Evolutionary conservation across 2,797 vertebrate genomes (phyloP), one percentile per base, ranked within the genome.

Genomic region (Chaetophractus vellerosus): DNA sequence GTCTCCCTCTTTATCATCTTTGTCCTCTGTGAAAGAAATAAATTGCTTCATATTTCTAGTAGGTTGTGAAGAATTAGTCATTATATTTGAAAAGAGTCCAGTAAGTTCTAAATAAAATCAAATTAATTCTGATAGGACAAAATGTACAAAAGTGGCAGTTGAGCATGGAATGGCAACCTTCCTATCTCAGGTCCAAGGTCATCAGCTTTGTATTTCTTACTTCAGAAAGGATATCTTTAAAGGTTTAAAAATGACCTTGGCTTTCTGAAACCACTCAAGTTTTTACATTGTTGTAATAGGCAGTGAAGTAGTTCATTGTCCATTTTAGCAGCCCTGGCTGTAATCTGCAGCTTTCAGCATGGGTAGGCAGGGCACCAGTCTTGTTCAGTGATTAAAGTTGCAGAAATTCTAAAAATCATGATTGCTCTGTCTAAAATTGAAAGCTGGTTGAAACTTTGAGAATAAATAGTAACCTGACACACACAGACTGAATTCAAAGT

Each of bases 221-320:
- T 28, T 81, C 69, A 36, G 88, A 80, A 68, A 33, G 19, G 41
- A 8, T 94, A 75, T 80, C 81, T 36, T 64, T 50, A 38, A 86
- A 76, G 45, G 59, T 84, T 66, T 81, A 18, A 26, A 83, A 45
- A 66, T 50, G 93, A 33, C 86, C 93, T 89, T 82, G 95, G 74
- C 74, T 90, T 86, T 86, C 82, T 21, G 74, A 92, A 88, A 52
- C 4, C 24, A 48, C 74, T 90, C 55, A 15, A 74, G 63, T 19
- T 83, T 94, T 92, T 63, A 94, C 97, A 83, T 38, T 94, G 94
- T 92, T 79, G 59, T 69, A 33, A n/a, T 84, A 31, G 18, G 82
- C 63, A n/a, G 8, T 93, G 86, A 97, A 94, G 66, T 50, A 31
- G 71, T 18, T 88, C 85, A 91, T 95, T 97, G 97, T 97, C n/a